Conservation (phyloP, 1,140 invertebrate species). For the Apis mellifera region DNA sequence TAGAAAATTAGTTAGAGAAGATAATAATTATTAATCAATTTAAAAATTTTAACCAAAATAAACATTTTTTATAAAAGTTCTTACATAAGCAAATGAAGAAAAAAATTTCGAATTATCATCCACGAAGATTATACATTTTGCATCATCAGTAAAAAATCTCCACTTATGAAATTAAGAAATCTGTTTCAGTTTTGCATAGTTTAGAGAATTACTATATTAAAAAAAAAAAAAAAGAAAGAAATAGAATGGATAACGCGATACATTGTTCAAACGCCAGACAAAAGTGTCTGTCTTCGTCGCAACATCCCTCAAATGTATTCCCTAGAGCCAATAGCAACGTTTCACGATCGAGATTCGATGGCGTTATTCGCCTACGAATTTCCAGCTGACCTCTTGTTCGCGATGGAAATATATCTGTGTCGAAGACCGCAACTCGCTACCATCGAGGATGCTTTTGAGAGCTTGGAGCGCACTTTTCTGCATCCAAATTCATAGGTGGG, state of each 20-base stretch:
- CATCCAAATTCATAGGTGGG: constrained; percentile 38
- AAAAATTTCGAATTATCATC: too few relatives aligned
- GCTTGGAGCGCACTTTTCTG: constrained; percentile 18
- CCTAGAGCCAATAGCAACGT: background rate
- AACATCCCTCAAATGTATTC: background rate
- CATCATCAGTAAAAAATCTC: background rate
- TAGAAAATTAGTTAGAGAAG: too few relatives aligned
- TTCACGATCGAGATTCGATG: constrained; percentile 7
- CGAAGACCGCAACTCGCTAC: constrained; percentile 15
- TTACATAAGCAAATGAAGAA: too few relatives aligned
- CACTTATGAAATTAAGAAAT: background rate
- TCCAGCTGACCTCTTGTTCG: constrained; percentile 7
- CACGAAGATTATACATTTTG: background rate
- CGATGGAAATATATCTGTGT: constrained; percentile 9
- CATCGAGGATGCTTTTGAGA: constrained; percentile 18
- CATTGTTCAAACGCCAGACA: accelerated
- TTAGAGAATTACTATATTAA: background rate
- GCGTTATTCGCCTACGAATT: constrained; percentile 13
- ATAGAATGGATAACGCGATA: background rate
- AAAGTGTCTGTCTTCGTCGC: background rate
- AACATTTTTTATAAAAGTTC: too few relatives aligned
- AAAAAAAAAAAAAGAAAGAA: background rate
- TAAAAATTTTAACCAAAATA: too few relatives aligned
- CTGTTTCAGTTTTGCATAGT: background rate
- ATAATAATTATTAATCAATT: too few relatives aligned